Conservation (phyloP, 2,888 invertebrate species). For the Drosophila ustulata region DNA sequence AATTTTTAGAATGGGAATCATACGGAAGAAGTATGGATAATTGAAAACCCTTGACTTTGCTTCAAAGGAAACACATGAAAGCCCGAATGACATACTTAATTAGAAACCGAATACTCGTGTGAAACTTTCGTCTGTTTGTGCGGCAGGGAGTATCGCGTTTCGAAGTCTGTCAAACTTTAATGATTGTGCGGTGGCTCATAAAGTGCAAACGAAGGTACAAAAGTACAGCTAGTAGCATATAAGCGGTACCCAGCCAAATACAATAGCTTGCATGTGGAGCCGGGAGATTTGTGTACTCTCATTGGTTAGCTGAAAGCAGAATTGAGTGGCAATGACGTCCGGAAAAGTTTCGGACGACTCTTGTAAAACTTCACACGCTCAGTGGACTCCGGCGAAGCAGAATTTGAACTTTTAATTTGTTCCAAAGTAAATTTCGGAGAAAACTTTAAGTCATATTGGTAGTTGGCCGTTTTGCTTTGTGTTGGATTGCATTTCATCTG, state of each 20-base stretch:
- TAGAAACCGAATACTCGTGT: constrained; percentile 38
- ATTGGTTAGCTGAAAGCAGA: constrained; percentile 1
- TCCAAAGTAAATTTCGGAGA: constrained; percentile 71
- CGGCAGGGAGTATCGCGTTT: constrained; percentile 19
- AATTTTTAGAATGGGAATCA: constrained; percentile 25
- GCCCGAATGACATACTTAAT: constrained; percentile 67
- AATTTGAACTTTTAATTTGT: constrained; percentile 77
- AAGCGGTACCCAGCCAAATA: constrained; percentile 30
- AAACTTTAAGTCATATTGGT: constrained; percentile 68
- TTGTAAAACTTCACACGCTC: constrained; percentile 75
- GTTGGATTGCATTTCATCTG: constrained; percentile 20
- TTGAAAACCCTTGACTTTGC: constrained; percentile 58
- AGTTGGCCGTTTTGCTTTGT: constrained; percentile 40
- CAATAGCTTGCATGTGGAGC: constrained; percentile 32
- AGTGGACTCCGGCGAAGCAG: constrained; percentile 58
- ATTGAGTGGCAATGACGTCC: constrained; percentile 19
- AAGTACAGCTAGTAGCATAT: constrained; percentile 52
- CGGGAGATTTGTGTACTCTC: constrained; percentile 28
- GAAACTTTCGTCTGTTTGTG: constrained; percentile 44
- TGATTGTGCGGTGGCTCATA: constrained; percentile 75
- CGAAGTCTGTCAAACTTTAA: constrained; percentile 72
- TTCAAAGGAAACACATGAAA: constrained; percentile 40
- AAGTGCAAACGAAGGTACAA: constrained; percentile 74
- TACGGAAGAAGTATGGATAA: constrained; percentile 52
- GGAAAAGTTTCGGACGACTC: constrained; percentile 63